A percentile compares a stretch with the other conserved stretches of the same genome.
Evolutionary conservation across 2,888 invertebrate species (phyloP).

Genomic region (Drosophila lutescens): DNA sequence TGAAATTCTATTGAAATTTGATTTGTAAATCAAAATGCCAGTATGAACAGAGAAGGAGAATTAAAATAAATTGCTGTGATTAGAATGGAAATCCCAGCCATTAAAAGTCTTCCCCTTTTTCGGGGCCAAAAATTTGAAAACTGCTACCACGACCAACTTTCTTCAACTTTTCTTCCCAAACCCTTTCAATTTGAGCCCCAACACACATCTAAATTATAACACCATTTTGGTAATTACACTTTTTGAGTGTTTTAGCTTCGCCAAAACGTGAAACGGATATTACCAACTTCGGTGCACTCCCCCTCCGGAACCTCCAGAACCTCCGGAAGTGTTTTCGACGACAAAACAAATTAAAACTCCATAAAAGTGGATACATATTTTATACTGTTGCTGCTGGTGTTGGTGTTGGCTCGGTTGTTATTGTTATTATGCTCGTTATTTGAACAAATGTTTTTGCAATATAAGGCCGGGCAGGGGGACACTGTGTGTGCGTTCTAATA

Average conservation of each 20-base stretch:
- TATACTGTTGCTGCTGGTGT: conserved; percentile 53
- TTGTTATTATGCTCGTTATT: conserved; percentile 56
- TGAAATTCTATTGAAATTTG: conserved; percentile 3
- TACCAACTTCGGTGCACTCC: conserved; percentile 36
- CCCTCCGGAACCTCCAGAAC: conserved; percentile 27
- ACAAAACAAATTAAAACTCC: conserved; percentile 79
- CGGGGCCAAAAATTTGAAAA: conserved; percentile 21
- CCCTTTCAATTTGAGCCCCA: conserved; percentile 38
- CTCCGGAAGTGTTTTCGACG: conserved; percentile 58
- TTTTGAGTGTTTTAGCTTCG: conserved; percentile 65
- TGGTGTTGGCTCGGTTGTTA: conserved; percentile 34
- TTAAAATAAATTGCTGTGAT: conserved; percentile 2
- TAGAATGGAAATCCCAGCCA: conserved; percentile 7
- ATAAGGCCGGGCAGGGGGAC: conserved; percentile 43
- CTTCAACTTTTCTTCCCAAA: conserved; percentile 39
- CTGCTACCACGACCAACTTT: conserved; percentile 27
- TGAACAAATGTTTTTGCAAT: conserved; percentile 72
- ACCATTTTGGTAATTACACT: conserved; percentile 76
- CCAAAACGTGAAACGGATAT: conserved; percentile 64
- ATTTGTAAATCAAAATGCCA: conserved; percentile 13
- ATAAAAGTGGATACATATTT: conserved; percentile 75
- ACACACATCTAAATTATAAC: conserved; percentile 69
- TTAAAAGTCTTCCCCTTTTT: conserved; percentile 18
- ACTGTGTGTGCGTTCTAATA: conserved; percentile 46
- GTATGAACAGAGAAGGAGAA: background rate